Base-by-base conservation (phyloP, 2,113 vertebrate species). In the Limanda limanda region DNA sequence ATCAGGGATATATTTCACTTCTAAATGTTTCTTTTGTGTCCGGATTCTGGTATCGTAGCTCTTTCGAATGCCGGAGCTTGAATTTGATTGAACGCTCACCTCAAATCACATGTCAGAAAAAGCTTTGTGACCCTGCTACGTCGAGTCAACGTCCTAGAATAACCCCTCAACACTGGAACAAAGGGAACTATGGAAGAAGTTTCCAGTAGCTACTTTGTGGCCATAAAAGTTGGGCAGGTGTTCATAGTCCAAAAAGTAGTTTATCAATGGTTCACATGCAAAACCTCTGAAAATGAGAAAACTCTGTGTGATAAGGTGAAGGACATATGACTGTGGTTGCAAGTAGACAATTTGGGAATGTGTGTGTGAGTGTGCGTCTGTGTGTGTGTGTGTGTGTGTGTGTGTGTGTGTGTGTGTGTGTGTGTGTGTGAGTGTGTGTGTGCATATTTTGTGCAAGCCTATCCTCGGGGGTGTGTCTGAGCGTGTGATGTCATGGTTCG, bases 401-500 rank as follows among this genome's bases (percentile, higher is more conserved):
- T 18, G 51, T 68, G 20, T 54, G 9, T 78, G 64, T 57, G 55
- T 15, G 51, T 68, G 20, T 54, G 9, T 78, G 64, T 60, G 58
- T 18, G 51, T 68, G 20, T 54, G 9, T 78, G 64, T 60, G 58
- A 15, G 51, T 18, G 51, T 68, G 20, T 54, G 9, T 78, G 64
- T 60, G 58, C 2, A 1, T 54, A 54, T 54, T 54, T 54, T 54
- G 51, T 20, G 51, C 51, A 54, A 60, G 63, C 20, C 20, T 68
- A 14, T 25, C 9, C 20, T 40, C 17, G 47, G 6, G 8, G 68
- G 76, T 68, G 89, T 80, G 73, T 51, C 57, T 40, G 14, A 57
- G 65, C 35, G 17, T 60, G 63, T 87, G 83, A 88, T 74, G 75
- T 90, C 82, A 86, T 37, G n/a, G 23, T 45, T 55, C 0, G 0